Base-by-base conservation (phyloP, 2,888 invertebrate species). In the Nematopogon swammerdamellus region DNA sequence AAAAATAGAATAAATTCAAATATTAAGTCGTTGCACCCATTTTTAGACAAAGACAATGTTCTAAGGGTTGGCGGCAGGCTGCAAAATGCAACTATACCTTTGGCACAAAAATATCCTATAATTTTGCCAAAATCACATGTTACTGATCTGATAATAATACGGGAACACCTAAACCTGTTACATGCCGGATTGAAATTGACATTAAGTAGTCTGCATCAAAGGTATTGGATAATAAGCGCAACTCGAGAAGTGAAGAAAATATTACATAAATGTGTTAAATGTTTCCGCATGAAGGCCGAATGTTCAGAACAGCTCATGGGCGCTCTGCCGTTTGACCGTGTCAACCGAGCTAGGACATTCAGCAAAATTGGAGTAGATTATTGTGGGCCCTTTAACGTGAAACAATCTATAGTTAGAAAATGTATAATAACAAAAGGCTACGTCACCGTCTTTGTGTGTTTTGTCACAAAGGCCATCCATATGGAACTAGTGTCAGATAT, bases 371-470 rank as follows among this genome's bases (percentile, higher is more conserved):
- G 51, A 3, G 11, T 48, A 20, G 51, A 52, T 30, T 52, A 45
- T 19, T 49, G 49, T 25, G 49, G 51, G 4, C 49, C 51, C 4
- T 49, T 52, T 30, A 19, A 47, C 10, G 46, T 52, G n/a, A 52
- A 47, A 11, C 48, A 49, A 20, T 52, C 51, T 1, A 29, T 18
- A 2, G 14, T 29, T 10, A 18, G 51, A 29, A 49, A 19, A 2
- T 19, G 17, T 14, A 44, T 49, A n/a, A 18, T 47, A 10, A 25
- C n/a, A 3, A 51, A 51, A 19, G 51, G 51, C 11, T 51, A 51
- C 19, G 47, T 47, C 18, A 17, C 25, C 3, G 18, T 49, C n/a
- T 51, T 49, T 51, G 30, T 51, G 19, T 51, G 51, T 29, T 49
- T 51, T 17, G 49, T 18, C 19, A 17, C 46, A 8, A 49, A 49